Evolutionary conservation across 2,888 invertebrate species (phyloP).

Genomic region (Megamerina dolium): DNA sequence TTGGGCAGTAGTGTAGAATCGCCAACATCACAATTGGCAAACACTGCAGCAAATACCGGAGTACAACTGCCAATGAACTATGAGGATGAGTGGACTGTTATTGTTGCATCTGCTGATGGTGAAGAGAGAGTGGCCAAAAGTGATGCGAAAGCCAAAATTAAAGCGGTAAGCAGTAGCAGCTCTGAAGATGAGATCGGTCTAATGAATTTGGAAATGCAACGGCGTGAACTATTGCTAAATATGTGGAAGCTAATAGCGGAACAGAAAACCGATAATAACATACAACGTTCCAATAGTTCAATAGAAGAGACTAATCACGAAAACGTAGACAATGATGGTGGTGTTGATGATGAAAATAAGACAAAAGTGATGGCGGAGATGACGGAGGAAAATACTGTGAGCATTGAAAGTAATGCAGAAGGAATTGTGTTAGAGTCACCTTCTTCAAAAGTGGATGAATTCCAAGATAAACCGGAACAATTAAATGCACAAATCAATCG

Average conservation of each 20-base stretch:
- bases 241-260: slow-evolving; percentile 41
- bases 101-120: neutral
- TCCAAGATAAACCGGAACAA: no score
- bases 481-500: no score
- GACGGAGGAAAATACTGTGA: neutral
- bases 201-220: slow-evolving; percentile 22
- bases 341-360: slow-evolving; percentile 5
- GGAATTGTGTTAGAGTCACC: neutral
- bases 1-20: slow-evolving; percentile 28
- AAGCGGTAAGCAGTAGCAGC: slow-evolving; percentile 40
- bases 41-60: neutral
- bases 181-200: slow-evolving; percentile 36
- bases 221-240: slow-evolving; percentile 26
- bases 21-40: slow-evolving; percentile 21
- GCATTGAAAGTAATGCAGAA: no score
- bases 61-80: neutral
- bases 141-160: slow-evolving; percentile 22
- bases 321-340: neutral
- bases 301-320: neutral
- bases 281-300: neutral
- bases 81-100: neutral
- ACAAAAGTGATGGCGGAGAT: slow-evolving; percentile 5
- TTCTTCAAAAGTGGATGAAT: slow-evolving; percentile 6
- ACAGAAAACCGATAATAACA: slow-evolving; percentile 20
- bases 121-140: neutral